phyloP scores from a whole-genome alignment of 2,113 vertebrate genomes.

The Thymallus thymallus region DNA sequence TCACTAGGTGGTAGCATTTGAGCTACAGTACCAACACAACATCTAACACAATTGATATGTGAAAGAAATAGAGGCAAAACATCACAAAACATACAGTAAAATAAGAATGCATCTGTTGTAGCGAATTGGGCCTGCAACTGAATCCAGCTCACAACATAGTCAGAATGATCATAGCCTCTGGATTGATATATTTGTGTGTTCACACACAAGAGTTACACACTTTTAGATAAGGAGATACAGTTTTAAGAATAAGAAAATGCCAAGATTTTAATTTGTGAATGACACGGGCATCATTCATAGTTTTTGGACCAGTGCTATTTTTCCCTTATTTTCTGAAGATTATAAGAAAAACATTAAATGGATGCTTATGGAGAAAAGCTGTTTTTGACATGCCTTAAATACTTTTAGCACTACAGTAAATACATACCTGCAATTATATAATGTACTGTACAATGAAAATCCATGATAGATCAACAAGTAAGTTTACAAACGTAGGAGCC shows the following conservation, averaged over 20 bases:
- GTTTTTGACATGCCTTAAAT: slow-evolving; percentile 4
- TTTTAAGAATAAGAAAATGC: background rate
- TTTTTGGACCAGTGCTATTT: background rate
- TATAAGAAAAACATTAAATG: background rate
- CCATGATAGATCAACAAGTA: slow-evolving; percentile 29
- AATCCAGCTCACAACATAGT: slow-evolving; percentile 29
- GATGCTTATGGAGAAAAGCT: slow-evolving; percentile 39
- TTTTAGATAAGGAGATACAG: background rate
- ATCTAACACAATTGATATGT: background rate
- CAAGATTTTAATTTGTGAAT: background rate
- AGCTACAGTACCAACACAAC: background rate
- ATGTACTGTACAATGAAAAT: background rate
- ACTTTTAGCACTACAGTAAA: too few relatives aligned
- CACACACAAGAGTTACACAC: background rate
- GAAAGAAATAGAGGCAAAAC: background rate
- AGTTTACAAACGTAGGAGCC: background rate
- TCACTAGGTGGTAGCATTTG: slow-evolving; percentile 30
- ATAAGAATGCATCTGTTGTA: background rate
- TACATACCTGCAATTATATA: slow-evolving; percentile 26
- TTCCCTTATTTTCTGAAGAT: background rate
- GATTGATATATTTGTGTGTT: background rate
- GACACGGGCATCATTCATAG: too few relatives aligned
- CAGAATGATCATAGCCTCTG: background rate
- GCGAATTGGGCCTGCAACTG: slow-evolving; percentile 15
- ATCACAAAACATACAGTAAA: slow-evolving; percentile 15